A percentile compares a stretch with the other conserved stretches of the same genome.
Conservation (phyloP, 2,797 vertebrate species). For the Sebastes minor region DNA sequence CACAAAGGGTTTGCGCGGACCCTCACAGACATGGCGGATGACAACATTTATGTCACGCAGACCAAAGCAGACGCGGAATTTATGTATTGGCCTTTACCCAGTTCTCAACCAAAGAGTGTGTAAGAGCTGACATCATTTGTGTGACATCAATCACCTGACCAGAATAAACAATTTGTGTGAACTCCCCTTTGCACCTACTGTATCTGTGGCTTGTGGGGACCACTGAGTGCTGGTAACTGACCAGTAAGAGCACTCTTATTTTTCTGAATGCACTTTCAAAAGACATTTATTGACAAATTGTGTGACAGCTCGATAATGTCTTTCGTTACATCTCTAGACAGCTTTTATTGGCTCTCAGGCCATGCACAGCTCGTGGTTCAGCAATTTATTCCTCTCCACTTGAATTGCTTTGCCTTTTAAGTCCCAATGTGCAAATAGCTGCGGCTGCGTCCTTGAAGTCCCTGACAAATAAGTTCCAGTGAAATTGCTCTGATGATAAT, state of each 20-base stretch:
- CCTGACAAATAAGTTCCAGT: constrained; percentile 29
- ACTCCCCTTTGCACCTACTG: background rate
- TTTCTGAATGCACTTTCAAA: background rate
- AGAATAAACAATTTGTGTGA: background rate
- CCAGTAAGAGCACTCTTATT: background rate
- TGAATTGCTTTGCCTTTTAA: constrained; percentile 6
- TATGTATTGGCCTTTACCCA: background rate
- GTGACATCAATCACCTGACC: background rate
- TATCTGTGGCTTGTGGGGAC: background rate
- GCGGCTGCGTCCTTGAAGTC: background rate
- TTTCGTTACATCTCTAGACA: background rate
- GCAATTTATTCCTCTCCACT: background rate
- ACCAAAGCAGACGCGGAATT: background rate
- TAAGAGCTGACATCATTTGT: background rate
- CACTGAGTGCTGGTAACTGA: background rate
- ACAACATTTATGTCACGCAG: background rate
- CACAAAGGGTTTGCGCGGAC: too few species aligned
- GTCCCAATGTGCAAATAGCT: constrained; percentile 7
- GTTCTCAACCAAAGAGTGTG: background rate
- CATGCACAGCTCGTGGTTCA: background rate
- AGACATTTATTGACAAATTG: background rate
- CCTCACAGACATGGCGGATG: background rate
- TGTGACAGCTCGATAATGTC: background rate
- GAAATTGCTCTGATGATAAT: constrained; percentile 30
- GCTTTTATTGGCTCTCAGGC: background rate